phyloP scores from a whole-genome alignment of 30 jellyfish, hydroid and myxozoan genomes.

The Cassiopea xamachana region DNA sequence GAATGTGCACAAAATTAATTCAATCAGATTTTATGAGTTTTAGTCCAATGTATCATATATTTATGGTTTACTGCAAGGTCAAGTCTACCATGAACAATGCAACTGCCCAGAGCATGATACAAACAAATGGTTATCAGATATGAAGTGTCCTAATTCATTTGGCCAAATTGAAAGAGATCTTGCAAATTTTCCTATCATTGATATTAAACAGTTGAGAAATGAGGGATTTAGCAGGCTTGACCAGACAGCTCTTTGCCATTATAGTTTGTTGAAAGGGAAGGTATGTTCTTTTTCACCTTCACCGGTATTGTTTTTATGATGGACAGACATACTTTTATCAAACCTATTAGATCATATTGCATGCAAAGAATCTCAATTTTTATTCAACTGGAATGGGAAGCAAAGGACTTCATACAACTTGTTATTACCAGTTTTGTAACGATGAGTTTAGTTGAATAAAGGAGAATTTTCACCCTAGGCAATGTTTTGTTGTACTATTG shows the following conservation, averaged over 20 bases:
- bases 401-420: too few relatives aligned
- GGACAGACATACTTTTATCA: too few relatives aligned
- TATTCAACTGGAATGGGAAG: too few relatives aligned
- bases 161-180: conserved; percentile 75
- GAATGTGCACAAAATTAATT: too few relatives aligned
- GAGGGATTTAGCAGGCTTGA: conserved; percentile 57
- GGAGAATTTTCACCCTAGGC: too few relatives aligned
- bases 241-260: conserved; percentile 79
- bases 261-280: conserved; percentile 71
- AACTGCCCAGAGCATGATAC: conserved; percentile 78
- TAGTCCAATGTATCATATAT: too few relatives aligned
- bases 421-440: too few relatives aligned
- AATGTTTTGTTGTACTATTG: too few relatives aligned
- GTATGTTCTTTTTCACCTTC: conserved; percentile 33
- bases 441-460: too few relatives aligned
- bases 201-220: conserved; percentile 48
- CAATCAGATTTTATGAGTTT: too few relatives aligned
- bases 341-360: too few relatives aligned
- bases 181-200: conserved; percentile 69
- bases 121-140: conserved; percentile 56
- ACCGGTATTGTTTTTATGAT: not conserved
- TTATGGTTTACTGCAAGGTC: conserved; percentile 26
- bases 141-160: conserved; percentile 75
- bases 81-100: conserved; percentile 74
- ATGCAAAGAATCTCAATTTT: too few relatives aligned